Percentiles rank a stretch among this genome's conserved stretches.
Conservation (phyloP, 1,140 invertebrate species). For the Palaemon carinicauda region DNA sequence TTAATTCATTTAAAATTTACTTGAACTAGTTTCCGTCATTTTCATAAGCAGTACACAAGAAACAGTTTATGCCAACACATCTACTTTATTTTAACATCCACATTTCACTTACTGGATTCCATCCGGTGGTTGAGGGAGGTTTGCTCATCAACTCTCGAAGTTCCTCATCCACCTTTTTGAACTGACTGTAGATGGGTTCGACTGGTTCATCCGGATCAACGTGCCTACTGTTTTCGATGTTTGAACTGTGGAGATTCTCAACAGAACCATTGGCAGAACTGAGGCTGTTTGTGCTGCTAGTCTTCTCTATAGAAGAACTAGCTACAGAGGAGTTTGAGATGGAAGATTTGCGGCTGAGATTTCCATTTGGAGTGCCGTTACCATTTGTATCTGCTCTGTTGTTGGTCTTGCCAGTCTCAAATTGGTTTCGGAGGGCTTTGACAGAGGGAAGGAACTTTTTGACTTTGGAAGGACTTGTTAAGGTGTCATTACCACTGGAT, state of each 20-base stretch:
- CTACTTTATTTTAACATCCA: no score
- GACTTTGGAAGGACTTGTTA: slow-evolving; percentile 50
- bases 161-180: slow-evolving; percentile 58
- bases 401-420: slow-evolving; percentile 59
- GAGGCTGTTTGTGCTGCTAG: slow-evolving; percentile 50
- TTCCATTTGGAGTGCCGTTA: neutral
- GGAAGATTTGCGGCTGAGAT: slow-evolving; percentile 43
- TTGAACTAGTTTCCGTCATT: no score
- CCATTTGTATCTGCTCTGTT: slow-evolving; percentile 34
- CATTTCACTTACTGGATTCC: slow-evolving; percentile 65
- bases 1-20: no score
- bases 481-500: slow-evolving; percentile 22
- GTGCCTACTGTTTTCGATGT: neutral
- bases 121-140: slow-evolving; percentile 59
- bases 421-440: slow-evolving; percentile 61
- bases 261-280: slow-evolving; percentile 37
- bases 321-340: slow-evolving; percentile 46
- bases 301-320: slow-evolving; percentile 44
- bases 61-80: no score
- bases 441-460: slow-evolving; percentile 62
- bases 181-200: slow-evolving; percentile 59
- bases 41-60: no score
- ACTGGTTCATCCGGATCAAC: slow-evolving; percentile 46
- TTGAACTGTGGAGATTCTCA: slow-evolving; percentile 39
- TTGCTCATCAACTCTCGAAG: slow-evolving; percentile 57